Base-by-base conservation (phyloP, 2,113 vertebrate species). In the Seriola aureovittata region DNA sequence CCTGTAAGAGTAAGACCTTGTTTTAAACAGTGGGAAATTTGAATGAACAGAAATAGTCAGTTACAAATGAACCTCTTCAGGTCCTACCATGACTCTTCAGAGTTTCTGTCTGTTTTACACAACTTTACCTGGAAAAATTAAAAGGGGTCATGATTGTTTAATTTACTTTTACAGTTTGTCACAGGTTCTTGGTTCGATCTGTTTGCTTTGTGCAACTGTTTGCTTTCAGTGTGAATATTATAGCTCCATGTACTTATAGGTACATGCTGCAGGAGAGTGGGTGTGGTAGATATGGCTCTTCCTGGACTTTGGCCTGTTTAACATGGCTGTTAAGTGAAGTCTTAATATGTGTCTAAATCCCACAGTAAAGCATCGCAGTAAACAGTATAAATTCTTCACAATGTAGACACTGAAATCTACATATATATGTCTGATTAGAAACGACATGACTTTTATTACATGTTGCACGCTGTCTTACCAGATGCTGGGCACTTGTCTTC, bases 381-480 rank as follows among this genome's bases (percentile, higher is more conserved):
- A 10, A 68, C 48, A 21, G 3, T 10, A 44, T 34, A 7, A 7
- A 59, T 38, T 29, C 0, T 3, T 68, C 8, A 8, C 38, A 40
- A 52, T 54, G 10, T 8, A 44, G 38, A 21, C 19, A 46, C 11
- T 10, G 9, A 10, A 36, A 36, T 36, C 4, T 36, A 36, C 6
- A 6, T 36, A 36, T 36, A 6, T 4, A 36, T 36, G 29, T 29
- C 29, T 29, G 6, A 44, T 21, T 8, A 29, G 14, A 64, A 10
- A 50, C 29, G 3, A 0, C 0, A 2, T 36, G 4, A 65, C 44
- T 9, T 68, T 23, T 1, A 1, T 50, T 9, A 21, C 8, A 23
- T 13, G 8, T 36, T 50, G 55, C 3, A 68, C 8, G 25, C 38
- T 4, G 10, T 48, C 71, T 79, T 76, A 82, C 85, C 82, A 80